Conservation (phyloP, 2,888 invertebrate species). For the Machimus rusticus region DNA sequence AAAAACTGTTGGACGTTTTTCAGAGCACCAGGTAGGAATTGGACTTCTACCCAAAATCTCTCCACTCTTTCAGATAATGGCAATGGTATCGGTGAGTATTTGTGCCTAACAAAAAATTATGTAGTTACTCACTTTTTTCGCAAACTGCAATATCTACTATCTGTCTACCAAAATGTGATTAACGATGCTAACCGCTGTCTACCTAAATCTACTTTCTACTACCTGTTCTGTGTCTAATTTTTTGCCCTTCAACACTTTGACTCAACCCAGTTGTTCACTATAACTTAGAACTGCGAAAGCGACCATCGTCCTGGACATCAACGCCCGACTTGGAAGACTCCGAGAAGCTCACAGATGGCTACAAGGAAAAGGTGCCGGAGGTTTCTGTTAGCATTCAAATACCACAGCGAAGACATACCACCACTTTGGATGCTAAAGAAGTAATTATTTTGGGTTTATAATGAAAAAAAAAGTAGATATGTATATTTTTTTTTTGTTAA, state of each 20-base stretch:
- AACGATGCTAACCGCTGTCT: constrained; percentile 14
- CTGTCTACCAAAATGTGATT: background rate
- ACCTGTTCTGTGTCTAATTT: background rate
- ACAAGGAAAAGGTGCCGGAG: constrained; percentile 63
- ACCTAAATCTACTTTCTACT: background rate
- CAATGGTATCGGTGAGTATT: constrained; percentile 58
- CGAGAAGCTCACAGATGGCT: constrained; percentile 17
- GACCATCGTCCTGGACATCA: constrained; percentile 78
- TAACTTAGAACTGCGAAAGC: constrained; percentile 62
- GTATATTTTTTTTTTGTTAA: background rate
- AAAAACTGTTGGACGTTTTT: background rate
- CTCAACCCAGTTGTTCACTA: constrained; percentile 60
- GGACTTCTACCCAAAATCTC: constrained; percentile 81
- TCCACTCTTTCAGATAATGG: constrained; percentile 53
- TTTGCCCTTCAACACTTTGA: background rate
- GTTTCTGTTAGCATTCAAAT: constrained; percentile 75
- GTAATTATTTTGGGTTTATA: constrained; percentile 48
- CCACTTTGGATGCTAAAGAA: constrained; percentile 64
- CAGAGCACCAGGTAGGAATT: constrained; percentile 67
- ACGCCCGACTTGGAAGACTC: constrained; percentile 78
- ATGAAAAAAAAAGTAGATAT: background rate
- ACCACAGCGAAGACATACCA: constrained; percentile 72
- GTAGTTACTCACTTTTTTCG: constrained; percentile 2
- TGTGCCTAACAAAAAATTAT: background rate
- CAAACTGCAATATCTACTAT: background rate